phyloP scores from a whole-genome alignment of 1,140 invertebrate genomes.

The Zeugodacus cucurbitae region DNA sequence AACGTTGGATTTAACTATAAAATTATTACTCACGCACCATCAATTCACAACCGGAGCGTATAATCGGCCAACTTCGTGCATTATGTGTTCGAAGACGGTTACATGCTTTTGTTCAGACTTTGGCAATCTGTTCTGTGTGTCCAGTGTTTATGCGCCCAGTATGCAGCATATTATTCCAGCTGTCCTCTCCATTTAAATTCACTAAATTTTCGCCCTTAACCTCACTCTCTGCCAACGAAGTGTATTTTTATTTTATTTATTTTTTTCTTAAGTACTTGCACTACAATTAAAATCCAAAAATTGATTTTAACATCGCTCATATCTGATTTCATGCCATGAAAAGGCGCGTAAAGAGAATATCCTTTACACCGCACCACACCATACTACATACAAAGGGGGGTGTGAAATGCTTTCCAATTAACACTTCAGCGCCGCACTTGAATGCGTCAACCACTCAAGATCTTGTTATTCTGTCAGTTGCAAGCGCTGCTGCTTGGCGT shows the following conservation, averaged over 20 bases:
- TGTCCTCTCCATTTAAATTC: neutral
- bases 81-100: neutral
- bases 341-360: neutral
- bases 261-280: neutral
- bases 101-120: neutral
- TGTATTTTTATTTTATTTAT: neutral
- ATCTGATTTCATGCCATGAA: constrained; percentile 34
- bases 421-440: constrained; percentile 30
- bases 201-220: neutral
- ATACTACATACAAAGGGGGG: too few relatives aligned
- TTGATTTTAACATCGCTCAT: neutral
- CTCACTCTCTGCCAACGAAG: neutral
- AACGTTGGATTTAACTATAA: constrained; percentile 30
- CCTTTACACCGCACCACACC: neutral
- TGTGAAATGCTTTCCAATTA: constrained; percentile 50
- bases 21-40: constrained; percentile 34
- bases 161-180: neutral
- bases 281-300: constrained; percentile 33
- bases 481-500: constrained; percentile 48
- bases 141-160: neutral
- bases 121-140: neutral
- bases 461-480: constrained; percentile 64
- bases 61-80: neutral
- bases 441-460: constrained; percentile 56
- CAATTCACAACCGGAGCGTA: neutral